Conservation (phyloP, 2,113 vertebrate genomes). For the Ursus arctos region DNA sequence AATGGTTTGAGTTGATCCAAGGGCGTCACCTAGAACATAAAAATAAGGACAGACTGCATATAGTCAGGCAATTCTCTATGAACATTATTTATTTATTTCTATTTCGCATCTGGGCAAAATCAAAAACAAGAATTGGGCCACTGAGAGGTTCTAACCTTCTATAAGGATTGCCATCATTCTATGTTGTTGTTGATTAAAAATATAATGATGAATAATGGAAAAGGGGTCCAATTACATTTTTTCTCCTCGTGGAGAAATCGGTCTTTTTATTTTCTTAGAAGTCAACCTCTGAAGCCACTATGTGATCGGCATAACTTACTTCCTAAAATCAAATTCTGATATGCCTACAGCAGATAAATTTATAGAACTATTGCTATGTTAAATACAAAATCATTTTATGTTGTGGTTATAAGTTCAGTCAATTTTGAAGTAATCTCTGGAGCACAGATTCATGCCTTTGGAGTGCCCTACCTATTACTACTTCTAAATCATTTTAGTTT, state of each 20-base stretch:
- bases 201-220: background rate
- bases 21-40: background rate
- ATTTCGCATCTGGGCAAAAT: background rate
- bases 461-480: background rate
- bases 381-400: slow-evolving; percentile 68
- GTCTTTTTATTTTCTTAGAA: slow-evolving; percentile 26
- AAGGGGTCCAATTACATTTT: background rate
- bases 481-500: slow-evolving; percentile 53
- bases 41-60: background rate
- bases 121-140: background rate
- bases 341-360: slow-evolving; percentile 59
- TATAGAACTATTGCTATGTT: slow-evolving; percentile 46
- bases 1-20: background rate
- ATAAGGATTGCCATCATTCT: background rate
- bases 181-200: slow-evolving; percentile 11
- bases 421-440: slow-evolving; percentile 65
- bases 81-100: background rate
- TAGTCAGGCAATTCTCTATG: background rate
- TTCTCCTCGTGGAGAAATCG: background rate
- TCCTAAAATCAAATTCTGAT: slow-evolving; percentile 66
- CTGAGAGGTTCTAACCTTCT: background rate
- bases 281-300: slow-evolving; percentile 12
- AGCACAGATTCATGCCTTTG: slow-evolving; percentile 54
- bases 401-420: slow-evolving; percentile 54
- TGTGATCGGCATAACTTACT: slow-evolving; percentile 29